These are phyloP conservation scores for Chaetophractus vellerosus DNA, from an alignment of 2,797 vertebrate species.

Conservation along the genomic window DNA sequence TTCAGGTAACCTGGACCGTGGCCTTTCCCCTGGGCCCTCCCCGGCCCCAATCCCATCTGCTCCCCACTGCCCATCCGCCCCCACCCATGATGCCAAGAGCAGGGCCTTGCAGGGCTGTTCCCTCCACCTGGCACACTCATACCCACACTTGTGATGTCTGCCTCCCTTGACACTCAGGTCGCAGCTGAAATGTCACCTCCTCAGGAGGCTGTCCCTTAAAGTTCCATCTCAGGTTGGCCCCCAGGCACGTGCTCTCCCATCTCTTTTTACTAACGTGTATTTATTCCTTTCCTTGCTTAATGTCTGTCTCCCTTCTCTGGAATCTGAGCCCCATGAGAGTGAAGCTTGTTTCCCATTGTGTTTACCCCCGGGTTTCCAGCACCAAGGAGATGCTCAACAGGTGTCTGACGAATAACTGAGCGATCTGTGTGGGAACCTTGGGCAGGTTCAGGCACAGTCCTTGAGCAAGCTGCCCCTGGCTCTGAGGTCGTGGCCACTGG, in stretches of 20 bases:
- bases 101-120: background rate
- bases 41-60: background rate
- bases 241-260: background rate
- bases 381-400: background rate
- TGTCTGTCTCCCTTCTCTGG: background rate
- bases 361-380: background rate
- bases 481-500: background rate
- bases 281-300: background rate
- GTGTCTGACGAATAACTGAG: background rate
- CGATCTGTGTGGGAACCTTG: background rate
- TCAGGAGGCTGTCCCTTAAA: background rate
- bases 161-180: background rate
- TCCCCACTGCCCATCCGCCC: background rate
- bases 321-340: background rate
- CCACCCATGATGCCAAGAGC: background rate
- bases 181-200: background rate
- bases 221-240: background rate
- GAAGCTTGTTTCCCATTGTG: background rate
- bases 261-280: background rate
- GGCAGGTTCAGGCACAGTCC: background rate
- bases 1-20: background rate
- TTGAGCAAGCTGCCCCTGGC: background rate
- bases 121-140: background rate
- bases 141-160: background rate
- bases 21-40: background rate